Evolutionary conservation across 2,113 vertebrate genomes (phyloP).

Genomic region (Megaleporinus macrocephalus): DNA sequence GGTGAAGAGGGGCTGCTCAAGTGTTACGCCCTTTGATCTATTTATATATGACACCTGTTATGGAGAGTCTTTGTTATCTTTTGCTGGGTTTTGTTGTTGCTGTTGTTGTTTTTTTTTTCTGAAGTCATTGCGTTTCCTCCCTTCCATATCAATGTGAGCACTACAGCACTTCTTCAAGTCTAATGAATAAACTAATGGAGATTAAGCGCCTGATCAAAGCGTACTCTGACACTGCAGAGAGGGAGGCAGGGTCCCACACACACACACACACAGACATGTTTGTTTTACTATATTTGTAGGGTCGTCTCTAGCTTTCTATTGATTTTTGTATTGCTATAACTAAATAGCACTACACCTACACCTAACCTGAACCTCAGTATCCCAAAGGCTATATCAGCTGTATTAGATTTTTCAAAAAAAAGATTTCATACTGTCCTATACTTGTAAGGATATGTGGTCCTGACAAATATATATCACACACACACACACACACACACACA

Average conservation of each 20-base stretch:
- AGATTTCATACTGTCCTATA: too few species aligned
- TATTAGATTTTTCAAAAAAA: too few species aligned
- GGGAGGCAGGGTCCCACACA: constrained; percentile 21
- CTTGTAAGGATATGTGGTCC: too few species aligned
- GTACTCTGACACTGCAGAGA: constrained; percentile 29
- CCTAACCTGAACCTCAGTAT: too few species aligned
- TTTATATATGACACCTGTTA: constrained; percentile 53
- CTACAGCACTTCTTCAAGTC: constrained; percentile 31
- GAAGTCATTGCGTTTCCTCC: constrained; percentile 16
- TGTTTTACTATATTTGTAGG: too few species aligned
- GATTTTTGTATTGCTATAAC: too few species aligned
- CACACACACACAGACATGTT: constrained; percentile 23
- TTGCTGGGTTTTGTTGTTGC: too few species aligned
- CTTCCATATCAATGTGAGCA: background rate
- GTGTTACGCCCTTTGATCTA: constrained; percentile 38
- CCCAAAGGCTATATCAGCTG: too few species aligned
- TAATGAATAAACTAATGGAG: constrained; percentile 44
- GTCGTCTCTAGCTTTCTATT: too few species aligned
- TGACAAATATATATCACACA: too few species aligned
- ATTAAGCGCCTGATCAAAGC: constrained; percentile 50
- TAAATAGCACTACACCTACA: too few species aligned
- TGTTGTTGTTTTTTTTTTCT: constrained; percentile 31
- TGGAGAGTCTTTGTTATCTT: constrained; percentile 27
- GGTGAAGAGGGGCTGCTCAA: background rate
- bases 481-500: constrained; percentile 5